Evolutionary conservation across 2,888 invertebrate genomes (phyloP).

Genomic region (Crioceris asparagi): DNA sequence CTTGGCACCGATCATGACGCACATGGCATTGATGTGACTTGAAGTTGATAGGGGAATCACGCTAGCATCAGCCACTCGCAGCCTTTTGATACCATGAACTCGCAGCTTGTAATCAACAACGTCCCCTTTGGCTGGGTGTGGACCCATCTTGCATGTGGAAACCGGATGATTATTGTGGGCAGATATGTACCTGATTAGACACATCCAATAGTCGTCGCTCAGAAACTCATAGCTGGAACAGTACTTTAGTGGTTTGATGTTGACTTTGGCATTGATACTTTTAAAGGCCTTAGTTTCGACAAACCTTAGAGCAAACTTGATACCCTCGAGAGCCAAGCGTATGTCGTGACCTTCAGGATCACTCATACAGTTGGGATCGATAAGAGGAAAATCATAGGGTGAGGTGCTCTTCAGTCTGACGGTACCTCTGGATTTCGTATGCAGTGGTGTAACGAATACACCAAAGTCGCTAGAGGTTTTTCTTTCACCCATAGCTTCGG

Average conservation of each 20-base stretch:
- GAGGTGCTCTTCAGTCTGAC: conserved; percentile 34
- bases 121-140: conserved; percentile 8
- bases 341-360: conserved; percentile 38
- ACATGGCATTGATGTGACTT: conserved; percentile 13
- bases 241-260: conserved; percentile 20
- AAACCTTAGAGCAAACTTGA: conserved; percentile 34
- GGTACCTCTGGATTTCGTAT: conserved; percentile 45
- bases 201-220: conserved; percentile 57
- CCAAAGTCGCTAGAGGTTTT: conserved; percentile 12
- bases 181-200: conserved; percentile 37
- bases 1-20: conserved; percentile 16
- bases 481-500: conserved; percentile 1
- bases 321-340: conserved; percentile 42
- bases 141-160: conserved; percentile 15
- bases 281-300: conserved; percentile 42
- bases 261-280: conserved; percentile 40
- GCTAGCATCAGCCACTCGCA: conserved; percentile 13
- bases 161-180: conserved; percentile 13
- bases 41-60: conserved; percentile 15
- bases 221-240: conserved; percentile 41
- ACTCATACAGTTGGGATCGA: conserved; percentile 57
- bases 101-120: conserved; percentile 11
- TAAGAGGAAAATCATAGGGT: conserved; percentile 40
- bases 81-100: conserved; percentile 10
- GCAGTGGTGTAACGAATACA: conserved; percentile 23